Evolutionary conservation across 2,113 vertebrate genomes (phyloP).

Genomic region (Syngnathoides biaculeatus): DNA sequence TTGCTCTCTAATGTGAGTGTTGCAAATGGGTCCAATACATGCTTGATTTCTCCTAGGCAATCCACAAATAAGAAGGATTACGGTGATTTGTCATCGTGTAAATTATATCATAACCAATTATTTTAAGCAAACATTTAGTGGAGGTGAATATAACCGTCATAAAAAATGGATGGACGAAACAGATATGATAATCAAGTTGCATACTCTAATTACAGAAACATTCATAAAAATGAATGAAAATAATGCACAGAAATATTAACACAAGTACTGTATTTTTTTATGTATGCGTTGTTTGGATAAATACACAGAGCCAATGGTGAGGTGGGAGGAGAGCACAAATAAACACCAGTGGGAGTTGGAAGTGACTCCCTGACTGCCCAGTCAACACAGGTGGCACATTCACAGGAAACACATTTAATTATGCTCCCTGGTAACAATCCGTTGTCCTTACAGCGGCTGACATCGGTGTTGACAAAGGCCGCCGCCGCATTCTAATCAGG

Average conservation of each 20-base stretch:
- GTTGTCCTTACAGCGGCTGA: conserved; percentile 85
- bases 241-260: neutral
- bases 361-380: conserved; percentile 61
- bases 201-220: neutral
- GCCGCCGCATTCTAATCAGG: conserved; percentile 92
- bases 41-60: no score
- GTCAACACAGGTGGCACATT: conserved; percentile 77
- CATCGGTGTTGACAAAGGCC: conserved; percentile 91
- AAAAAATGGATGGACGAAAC: no score
- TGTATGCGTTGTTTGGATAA: conserved; percentile 9
- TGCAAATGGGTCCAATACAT: no score
- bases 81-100: no score
- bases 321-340: neutral
- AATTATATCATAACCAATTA: no score
- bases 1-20: no score
- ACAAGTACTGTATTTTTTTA: conserved; percentile 3
- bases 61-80: no score
- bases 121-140: neutral
- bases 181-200: neutral
- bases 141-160: neutral
- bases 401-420: conserved; percentile 87
- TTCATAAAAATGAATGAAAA: neutral
- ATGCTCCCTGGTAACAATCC: conserved; percentile 88
- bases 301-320: neutral
- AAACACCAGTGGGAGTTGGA: conserved; percentile 5